Base-by-base conservation (phyloP, 1,140 invertebrate genomes). In the Ruditapes philippinarum region DNA sequence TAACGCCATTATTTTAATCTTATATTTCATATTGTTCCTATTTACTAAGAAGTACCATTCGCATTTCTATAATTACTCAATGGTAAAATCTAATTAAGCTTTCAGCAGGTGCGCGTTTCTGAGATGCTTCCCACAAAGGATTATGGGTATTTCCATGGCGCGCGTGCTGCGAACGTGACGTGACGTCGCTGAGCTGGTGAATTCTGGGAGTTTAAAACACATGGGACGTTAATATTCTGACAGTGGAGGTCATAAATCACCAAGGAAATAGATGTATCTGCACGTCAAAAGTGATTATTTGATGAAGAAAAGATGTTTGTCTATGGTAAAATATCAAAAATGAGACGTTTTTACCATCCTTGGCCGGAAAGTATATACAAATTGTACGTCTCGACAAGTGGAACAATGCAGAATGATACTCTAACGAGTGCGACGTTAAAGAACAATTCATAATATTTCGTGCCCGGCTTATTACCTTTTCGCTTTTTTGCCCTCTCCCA, bases 101-200 rank as follows among this genome's bases (percentile, higher is more conserved):
- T 84, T 73, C 82, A 68, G 82, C 82, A 73, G 62, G 68, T 74
- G 82, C 82, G 82, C 82, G 82, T 57, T 54, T 73, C 82, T 84
- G 45, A 51, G 82, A 84, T 84, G 65, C n/a, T 84, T 84, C 65
- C 42, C 42, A 84, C 82, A 84, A 84, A 84, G 82, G 82, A 84
- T 84, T 84, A 84, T 84, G 82, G 49, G 82, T 84, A 84, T 38
- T 84, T n/a, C 49, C 45, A 73, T 36, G 40, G 82, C 82, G 82
- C 82, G 49, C 62, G 65, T 70, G 65, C 62, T 73, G 65, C 0
- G 82, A 49, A 57, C 82, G 62, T 84, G 62, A 84, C 68, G 65
- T 84, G 82, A 84, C 82, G 82, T 84, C 82, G 62, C 68, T 65
- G n/a, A 65, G 42, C 62, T 49, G n/a, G 45, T 14, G 82, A 22